A percentile compares a stretch with the other conserved stretches of the same genome.
phyloP scores from a whole-genome alignment of 2,113 vertebrate genomes.

The Brevimyrus niger region DNA sequence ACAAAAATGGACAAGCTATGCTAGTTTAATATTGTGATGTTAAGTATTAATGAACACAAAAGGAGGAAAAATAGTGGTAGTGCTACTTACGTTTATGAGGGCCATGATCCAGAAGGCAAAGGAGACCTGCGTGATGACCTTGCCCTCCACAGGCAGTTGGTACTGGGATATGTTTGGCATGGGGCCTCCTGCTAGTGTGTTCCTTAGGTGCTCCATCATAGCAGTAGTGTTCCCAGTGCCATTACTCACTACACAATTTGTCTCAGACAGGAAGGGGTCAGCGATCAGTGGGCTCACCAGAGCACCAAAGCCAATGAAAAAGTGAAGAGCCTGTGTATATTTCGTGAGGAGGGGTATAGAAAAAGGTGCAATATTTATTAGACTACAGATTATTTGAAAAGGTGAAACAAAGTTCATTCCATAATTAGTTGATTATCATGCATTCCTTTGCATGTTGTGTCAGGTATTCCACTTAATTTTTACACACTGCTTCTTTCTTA shows the following conservation, averaged over 20 bases:
- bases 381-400: not conserved
- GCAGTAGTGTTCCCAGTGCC: constrained; percentile 57
- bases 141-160: constrained; percentile 55
- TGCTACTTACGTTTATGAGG: constrained; percentile 79
- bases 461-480: not conserved
- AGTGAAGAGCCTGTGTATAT: constrained; percentile 74
- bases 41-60: not conserved
- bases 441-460: not conserved
- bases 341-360: not conserved
- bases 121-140: constrained; percentile 66
- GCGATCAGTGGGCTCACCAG: constrained; percentile 87
- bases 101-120: constrained; percentile 99
- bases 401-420: not conserved
- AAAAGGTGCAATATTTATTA: not conserved
- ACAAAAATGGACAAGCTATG: not conserved
- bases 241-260: constrained; percentile 72
- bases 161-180: constrained; percentile 62
- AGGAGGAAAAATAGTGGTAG: not conserved
- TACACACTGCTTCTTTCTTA: not conserved
- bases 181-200: constrained; percentile 52
- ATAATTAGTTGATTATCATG: no score
- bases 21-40: not conserved
- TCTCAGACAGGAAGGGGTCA: constrained; percentile 88
- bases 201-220: constrained; percentile 67
- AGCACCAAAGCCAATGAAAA: constrained; percentile 87